Conservation (phyloP, 2,113 vertebrate species). For the Hypanus sabinus region DNA sequence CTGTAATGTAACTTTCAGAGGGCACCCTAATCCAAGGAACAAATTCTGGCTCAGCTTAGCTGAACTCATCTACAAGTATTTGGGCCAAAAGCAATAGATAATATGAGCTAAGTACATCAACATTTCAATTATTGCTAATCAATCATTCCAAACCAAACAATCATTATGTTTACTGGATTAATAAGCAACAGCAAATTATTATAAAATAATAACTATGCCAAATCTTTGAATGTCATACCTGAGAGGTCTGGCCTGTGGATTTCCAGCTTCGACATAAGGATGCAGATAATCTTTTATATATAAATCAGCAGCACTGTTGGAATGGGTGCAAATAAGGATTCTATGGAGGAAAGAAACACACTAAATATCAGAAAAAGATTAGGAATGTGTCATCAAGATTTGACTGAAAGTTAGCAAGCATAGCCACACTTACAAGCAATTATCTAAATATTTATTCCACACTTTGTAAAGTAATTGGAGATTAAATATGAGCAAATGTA, state of each 20-base stretch:
- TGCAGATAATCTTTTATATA: conserved; percentile 99
- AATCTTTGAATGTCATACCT: conserved; percentile 63
- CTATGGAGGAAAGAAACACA: conserved; percentile 72
- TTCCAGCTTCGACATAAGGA: conserved; percentile 98
- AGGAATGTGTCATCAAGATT: background rate
- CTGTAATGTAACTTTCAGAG: background rate
- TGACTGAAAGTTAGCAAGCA: background rate
- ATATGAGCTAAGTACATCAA: background rate
- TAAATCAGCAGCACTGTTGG: conserved; percentile 98
- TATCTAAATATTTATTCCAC: background rate
- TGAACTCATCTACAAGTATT: background rate
- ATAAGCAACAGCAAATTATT: background rate
- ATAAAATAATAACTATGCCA: background rate
- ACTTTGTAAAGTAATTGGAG: background rate
- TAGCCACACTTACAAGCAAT: background rate
- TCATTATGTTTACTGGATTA: background rate
- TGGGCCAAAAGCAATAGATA: background rate
- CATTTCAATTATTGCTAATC: background rate
- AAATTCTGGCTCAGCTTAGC: background rate
- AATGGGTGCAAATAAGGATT: conserved; percentile 99
- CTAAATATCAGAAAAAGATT: conserved; percentile 46
- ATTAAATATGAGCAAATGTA: background rate
- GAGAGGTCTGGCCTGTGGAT: conserved; percentile 96
- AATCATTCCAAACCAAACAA: background rate
- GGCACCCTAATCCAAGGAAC: background rate